Base-by-base conservation (phyloP, 2,113 vertebrate species). In the Pampusana beccarii region DNA sequence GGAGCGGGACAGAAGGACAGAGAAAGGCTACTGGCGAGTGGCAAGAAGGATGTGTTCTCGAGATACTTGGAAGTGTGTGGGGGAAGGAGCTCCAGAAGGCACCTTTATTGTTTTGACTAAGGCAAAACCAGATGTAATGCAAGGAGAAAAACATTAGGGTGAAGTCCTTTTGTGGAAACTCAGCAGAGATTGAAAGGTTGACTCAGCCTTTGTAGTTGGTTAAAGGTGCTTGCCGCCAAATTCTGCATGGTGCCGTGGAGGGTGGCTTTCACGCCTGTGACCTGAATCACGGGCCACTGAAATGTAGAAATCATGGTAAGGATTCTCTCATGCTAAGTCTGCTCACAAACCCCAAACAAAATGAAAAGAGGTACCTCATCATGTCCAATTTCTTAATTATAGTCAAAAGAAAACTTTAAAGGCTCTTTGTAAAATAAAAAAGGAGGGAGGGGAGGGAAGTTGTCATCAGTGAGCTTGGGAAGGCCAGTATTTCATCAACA, bases 371-470 rank as follows among this genome's bases (percentile, higher is more conserved):
- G 11, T 79, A 87, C 26, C 48, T 94, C 31, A 17, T 19, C 64
- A 54, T 9, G 1, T 58, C 78, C 31, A 72, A 69, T 67, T 88
- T 71, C n/a, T 79, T 91, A 91, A 81, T 81, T 94, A 64, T 5
- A 80, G 26, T 80, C 51, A 74, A 80, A 95, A 74, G n/a, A 64
- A 82, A 81, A 72, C 62, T 84, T 86, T 40, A 78, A 92, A 93
- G 82, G 8, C 33, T 86, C 3, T 77, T 26, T 25, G 12, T 60
- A 57, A 64, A 53, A 36, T 53, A 25, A 31, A 42, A 23, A 16
- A 8, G 4, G 2, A 5, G 2, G 13, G 29, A 11, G 7, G 6
- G 42, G 11, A 23, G 24, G 23, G 48, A 15, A 69, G 48, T n/a
- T 79, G 54, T 96, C 17, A 50, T 56, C 34, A 28, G 15, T 50